Base-by-base conservation (phyloP, 2,797 vertebrate genomes). In the Sebastes cheni region DNA sequence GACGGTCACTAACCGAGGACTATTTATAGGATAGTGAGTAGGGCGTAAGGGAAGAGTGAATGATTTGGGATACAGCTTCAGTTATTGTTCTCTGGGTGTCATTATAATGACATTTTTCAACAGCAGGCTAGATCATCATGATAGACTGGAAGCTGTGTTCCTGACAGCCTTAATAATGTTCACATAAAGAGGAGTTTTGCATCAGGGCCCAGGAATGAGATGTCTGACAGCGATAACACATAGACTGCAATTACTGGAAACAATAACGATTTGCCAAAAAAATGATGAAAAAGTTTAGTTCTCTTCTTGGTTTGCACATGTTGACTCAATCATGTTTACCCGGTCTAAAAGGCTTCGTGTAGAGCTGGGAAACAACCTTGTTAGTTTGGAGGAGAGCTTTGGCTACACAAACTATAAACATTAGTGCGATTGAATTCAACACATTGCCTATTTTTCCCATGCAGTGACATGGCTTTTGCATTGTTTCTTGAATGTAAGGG, bases 331-430 rank as follows among this genome's bases (percentile, higher is more conserved):
- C 18, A 14, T 72, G 70, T 78, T 84, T 79, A 50, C 30, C 12
- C 25, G 9, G 69, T 72, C 46, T 60, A 30, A 59, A 72, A 77
- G 30, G n/a, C 23, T 42, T 22, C 6, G n/a, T 60, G 62, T 6
- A 3, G 46, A 68, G 42, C 67, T 79, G 75, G 77, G 56, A 83
- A 85, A 77, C 39, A 13, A 10, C 22, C 20, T 39, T 18, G 29
- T 68, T 59, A 1, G 58, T 64, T 42, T 16, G 68, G 65, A 69
- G 20, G 6, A 67, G 12, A 50, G 14, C 50, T 70, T 79, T 58
- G 61, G 67, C 60, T 58, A 67, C 78, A 64, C 18, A 60, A 18
- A 30, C 46, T 80, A 6, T 73, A 81, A 92, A 88, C 80, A 77
- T 50, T 4, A 52, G 68, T 16, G 50, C 4, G 39, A 75, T 6